Evolutionary conservation across 2,797 vertebrate species (phyloP).

Genomic region (Otolemur crassicaudatus): DNA sequence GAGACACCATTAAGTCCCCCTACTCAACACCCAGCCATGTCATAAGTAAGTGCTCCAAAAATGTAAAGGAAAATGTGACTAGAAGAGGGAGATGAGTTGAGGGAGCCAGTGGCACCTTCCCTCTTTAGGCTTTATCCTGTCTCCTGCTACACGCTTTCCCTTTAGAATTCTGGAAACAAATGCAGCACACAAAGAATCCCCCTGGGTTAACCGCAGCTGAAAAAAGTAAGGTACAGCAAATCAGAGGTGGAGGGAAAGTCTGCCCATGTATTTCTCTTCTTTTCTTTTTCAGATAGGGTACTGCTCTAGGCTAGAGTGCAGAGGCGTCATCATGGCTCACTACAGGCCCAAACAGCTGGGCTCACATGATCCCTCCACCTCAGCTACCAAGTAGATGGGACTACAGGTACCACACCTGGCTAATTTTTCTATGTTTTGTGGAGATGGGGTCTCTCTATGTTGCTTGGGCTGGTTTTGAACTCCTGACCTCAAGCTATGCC

Average conservation of each 20-base stretch:
- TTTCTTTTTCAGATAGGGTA: neutral
- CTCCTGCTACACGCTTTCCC: neutral
- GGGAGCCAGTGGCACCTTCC: neutral
- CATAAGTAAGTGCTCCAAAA: neutral
- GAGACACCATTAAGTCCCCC: neutral
- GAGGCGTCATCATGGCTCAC: neutral
- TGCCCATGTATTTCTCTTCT: neutral
- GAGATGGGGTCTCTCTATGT: neutral
- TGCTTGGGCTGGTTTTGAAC: neutral
- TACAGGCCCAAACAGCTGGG: neutral
- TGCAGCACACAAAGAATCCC: neutral
- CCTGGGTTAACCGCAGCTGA: neutral
- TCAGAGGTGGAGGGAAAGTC: neutral
- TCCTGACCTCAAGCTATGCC: neutral
- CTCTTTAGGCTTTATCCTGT: neutral
- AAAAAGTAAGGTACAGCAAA: neutral
- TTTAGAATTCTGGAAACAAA: constrained; percentile 4
- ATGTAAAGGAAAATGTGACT: neutral
- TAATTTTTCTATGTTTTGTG: neutral
- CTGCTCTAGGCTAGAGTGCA: neutral
- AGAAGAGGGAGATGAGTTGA: neutral
- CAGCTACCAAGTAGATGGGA: neutral
- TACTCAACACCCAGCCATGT: neutral
- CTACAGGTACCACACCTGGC: neutral
- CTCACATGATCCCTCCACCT: neutral